phyloP scores from a whole-genome alignment of 35 echinoderm and acorn worm genomes.

The Apostichopus parvimensis region DNA sequence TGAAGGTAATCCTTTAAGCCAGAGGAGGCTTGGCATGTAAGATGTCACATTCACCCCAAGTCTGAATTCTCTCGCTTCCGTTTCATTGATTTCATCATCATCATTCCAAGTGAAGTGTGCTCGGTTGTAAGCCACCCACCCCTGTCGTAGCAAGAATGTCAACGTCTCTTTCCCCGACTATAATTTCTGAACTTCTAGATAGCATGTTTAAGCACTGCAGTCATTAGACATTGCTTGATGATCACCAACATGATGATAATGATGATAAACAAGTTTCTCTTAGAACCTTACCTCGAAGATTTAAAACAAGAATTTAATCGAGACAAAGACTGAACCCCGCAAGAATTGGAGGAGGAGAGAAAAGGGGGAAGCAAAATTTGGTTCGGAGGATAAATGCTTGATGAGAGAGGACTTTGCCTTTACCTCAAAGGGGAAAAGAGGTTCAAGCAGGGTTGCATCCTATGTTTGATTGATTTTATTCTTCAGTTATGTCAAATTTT shows the following conservation, averaged over 20 bases:
- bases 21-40: neutral
- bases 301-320: neutral
- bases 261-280: neutral
- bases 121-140: neutral
- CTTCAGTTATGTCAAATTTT: neutral
- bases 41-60: neutral
- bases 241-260: neutral
- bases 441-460: neutral
- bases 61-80: neutral
- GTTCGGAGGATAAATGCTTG: neutral
- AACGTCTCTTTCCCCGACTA: neutral
- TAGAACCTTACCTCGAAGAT: neutral
- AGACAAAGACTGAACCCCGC: neutral
- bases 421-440: neutral
- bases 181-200: neutral
- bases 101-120: neutral
- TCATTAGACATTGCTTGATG: neutral
- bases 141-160: neutral
- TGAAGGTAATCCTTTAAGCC: too few relatives aligned
- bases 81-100: neutral
- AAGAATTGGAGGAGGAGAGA: neutral
- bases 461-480: conserved; percentile 7
- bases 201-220: neutral
- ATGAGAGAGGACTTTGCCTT: neutral
- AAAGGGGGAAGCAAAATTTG: too few relatives aligned